Base-by-base conservation (phyloP, 2,113 vertebrate species). In the Illadopsis cleaveri region DNA sequence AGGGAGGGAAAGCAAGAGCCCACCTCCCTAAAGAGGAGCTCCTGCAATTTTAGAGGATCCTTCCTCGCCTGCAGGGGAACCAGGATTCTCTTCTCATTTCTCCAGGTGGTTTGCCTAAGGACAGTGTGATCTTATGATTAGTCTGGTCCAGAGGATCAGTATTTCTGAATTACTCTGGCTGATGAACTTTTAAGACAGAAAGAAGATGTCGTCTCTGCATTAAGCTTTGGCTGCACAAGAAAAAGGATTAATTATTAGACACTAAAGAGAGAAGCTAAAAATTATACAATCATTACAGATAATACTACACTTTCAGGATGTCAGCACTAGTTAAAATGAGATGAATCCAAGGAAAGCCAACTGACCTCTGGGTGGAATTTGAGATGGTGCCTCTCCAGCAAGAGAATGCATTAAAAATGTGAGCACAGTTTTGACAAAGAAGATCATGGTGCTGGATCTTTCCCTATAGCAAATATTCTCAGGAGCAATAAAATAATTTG, bases 141-240 rank as follows among this genome's bases (percentile, higher is more conserved):
- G 6, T 7, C 54, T 48, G 11, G 27, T 61, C 56, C 14, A 40
- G 38, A 82, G 27, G 38, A 51, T 45, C 33, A 44, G 9, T 19
- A 20, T 65, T 65, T 71, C 64, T 48, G 31, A 47, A 70, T 75
- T 66, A 9, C 9, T 9, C 38, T 66, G 45, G 22, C 12, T 51
- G 45, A 12, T 44, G 22, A 61, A 53, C 44, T 51, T 85, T 50
- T 33, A 51, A 38, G 58, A 19, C 5, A 71, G 48, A 80, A 76
- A 6, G 28, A 62, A 83, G 7, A 14, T 0, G 0, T 11, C 0
- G 0, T 50, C 33, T 66, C 62, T 91, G 13, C n/a, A 24, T 30
- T 37, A 61, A 73, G 37, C 25, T 28, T 11, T 44, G 30, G 1
- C 37, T 69, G 33, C 33, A 21, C 40, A 42, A 61, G 40, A n/a